phyloP scores from a whole-genome alignment of 2,797 vertebrate genomes.

The Oceanodroma leucorhoa region DNA sequence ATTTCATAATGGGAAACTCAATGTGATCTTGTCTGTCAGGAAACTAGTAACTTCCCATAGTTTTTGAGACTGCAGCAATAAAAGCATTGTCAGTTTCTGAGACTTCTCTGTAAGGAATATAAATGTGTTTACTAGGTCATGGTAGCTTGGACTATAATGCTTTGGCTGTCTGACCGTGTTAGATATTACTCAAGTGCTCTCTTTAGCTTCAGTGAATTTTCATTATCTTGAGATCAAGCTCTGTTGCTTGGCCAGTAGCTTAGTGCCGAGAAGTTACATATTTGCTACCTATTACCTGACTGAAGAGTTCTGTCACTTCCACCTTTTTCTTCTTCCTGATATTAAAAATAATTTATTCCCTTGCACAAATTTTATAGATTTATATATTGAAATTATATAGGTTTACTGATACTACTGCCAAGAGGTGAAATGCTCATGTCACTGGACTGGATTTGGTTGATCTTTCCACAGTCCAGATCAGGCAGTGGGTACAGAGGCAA shows the following conservation, averaged over 20 bases:
- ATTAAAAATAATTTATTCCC: neutral
- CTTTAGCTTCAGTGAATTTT: slow-evolving; percentile 26
- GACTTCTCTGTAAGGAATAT: neutral
- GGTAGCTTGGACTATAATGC: neutral
- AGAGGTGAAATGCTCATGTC: neutral
- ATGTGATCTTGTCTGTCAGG: neutral
- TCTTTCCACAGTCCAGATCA: neutral
- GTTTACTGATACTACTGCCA: neutral
- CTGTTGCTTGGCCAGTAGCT: neutral
- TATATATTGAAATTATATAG: neutral
- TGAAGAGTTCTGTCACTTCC: neutral
- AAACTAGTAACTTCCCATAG: neutral
- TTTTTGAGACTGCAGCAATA: neutral
- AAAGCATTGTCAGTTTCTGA: neutral
- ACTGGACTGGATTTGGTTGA: neutral
- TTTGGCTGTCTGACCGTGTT: neutral
- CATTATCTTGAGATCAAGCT: neutral
- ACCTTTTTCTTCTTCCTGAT: neutral
- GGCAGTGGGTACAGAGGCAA: neutral
- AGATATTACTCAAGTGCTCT: neutral
- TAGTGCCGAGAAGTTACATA: neutral
- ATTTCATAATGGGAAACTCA: neutral
- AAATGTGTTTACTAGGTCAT: neutral
- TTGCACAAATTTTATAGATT: neutral
- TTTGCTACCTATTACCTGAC: neutral